These are phyloP conservation scores for Lates japonicus DNA, from an alignment of 2,797 vertebrate species.

Conservation along the genomic window DNA sequence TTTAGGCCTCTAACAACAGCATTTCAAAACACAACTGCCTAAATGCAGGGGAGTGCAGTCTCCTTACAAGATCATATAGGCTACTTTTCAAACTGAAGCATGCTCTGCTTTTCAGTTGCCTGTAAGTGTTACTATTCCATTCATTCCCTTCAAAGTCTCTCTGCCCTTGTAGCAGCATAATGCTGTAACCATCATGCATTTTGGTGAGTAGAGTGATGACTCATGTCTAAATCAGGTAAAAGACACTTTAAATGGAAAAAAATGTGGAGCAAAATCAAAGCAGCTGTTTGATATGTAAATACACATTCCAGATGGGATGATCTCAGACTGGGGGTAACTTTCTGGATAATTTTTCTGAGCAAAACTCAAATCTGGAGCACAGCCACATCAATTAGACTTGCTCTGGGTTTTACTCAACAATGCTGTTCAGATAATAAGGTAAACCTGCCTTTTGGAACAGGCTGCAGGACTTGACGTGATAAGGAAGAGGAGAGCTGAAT, in stretches of 20 bases:
- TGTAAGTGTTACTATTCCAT: neutral
- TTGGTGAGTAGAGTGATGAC: neutral
- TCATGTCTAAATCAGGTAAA: neutral
- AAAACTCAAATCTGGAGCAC: neutral
- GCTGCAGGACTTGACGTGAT: conserved; percentile 10
- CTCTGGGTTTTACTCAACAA: neutral
- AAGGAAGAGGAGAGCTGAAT: conserved; percentile 2
- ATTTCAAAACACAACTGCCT: neutral
- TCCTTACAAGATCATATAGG: too few species aligned
- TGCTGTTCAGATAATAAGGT: neutral
- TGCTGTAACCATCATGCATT: neutral
- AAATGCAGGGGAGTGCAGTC: neutral
- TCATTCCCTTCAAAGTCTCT: neutral
- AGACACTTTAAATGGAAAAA: neutral
- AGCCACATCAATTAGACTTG: neutral
- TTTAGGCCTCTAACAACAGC: neutral
- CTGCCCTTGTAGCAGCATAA: neutral
- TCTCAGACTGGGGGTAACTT: neutral
- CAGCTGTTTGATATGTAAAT: conserved; percentile 5
- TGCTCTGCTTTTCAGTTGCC: neutral
- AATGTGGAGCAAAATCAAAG: conserved; percentile 9
- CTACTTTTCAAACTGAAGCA: neutral
- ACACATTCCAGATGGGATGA: neutral
- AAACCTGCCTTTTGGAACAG: conserved; percentile 7
- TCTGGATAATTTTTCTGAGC: too few species aligned